Base-by-base conservation (phyloP, 1,140 invertebrate species). In the Lutraria rhynchaena region DNA sequence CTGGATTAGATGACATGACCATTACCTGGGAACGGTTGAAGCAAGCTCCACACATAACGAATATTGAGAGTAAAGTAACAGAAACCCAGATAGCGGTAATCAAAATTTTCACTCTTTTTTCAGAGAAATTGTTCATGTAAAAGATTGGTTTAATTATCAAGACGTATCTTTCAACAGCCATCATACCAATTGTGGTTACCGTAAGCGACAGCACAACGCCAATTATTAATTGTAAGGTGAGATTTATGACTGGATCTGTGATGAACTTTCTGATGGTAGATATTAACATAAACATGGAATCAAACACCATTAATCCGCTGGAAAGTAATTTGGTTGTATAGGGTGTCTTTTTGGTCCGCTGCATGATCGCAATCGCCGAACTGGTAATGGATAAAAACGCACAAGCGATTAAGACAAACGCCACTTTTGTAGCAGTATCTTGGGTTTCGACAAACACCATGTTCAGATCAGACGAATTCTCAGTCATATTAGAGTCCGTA, bases 81-180 rank as follows among this genome's bases (percentile, higher is more conserved):
- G 19, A 5, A 1, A 70, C 3, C 67, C 67, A 70, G 22, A 31
- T 19, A 7, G 19, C n/a, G 13, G 24, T 0, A 3, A 53, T 24
- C 11, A 19, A 7, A 2, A 1, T 70, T 2, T 46, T 33, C 19
- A 35, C 17, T 11, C 22, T 13, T 17, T 5, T 3, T 15, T 70
- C 24, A 17, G 5, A 51, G 17, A 70, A 22, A 31, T n/a, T 1
- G 11, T 44, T 46, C 2, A 53, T 2, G 19, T 70, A 70, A 19
- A 15, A 53, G 44, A 49, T 53, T 33, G 44, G 44, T 22, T 19
- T 51, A 19, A 35, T 2, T 7, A 70, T 51, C 5, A 70, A 17
- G 53, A 70, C n/a, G n/a, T 51, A 51, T 2, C 67, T 41, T 70
- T 70, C 67, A 31, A 70, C 0, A 2, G 44, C 29, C 67, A 70